Percentiles rank a stretch among this genome's conserved stretches.
phyloP scores from a whole-genome alignment of 2,888 invertebrate species.

The Maniola hyperantus region DNA sequence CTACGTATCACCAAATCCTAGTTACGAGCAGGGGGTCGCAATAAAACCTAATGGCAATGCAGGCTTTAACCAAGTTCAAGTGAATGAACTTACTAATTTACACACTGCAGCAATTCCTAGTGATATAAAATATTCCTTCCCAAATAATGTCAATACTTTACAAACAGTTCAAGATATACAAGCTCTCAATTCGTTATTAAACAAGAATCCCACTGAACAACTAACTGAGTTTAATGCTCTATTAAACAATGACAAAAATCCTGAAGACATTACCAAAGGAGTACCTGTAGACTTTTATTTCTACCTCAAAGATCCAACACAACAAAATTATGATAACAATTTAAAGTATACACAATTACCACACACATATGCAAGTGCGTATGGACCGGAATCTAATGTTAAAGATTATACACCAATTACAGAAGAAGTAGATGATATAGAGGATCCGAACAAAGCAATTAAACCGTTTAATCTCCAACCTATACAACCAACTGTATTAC shows the following conservation, averaged over 20 bases:
- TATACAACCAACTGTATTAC: conserved; percentile 44
- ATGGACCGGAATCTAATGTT: conserved; percentile 44
- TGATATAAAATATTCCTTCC: conserved; percentile 57
- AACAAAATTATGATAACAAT: conserved; percentile 51
- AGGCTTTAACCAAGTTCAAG: conserved; percentile 51
- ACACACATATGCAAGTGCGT: conserved; percentile 54
- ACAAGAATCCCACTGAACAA: conserved; percentile 75
- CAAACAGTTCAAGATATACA: conserved; percentile 67
- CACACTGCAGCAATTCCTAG: conserved; percentile 61
- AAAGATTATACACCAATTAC: conserved; percentile 73
- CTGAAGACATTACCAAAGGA: conserved; percentile 50
- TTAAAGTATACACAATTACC: conserved; percentile 50
- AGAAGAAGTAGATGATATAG: conserved; percentile 71
- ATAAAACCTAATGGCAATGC: conserved; percentile 69
- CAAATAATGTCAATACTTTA: conserved; percentile 64
- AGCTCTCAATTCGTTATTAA: conserved; percentile 71
- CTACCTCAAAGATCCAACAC: conserved; percentile 59
- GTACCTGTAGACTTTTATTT: conserved; percentile 67
- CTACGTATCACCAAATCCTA: conserved; percentile 56
- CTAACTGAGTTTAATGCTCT: conserved; percentile 75
- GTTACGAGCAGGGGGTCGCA: conserved; percentile 67
- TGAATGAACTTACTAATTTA: conserved; percentile 45
- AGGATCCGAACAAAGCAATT: conserved; percentile 57
- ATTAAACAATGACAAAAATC: conserved; percentile 50
- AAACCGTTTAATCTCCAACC: conserved; percentile 45